phyloP scores from a whole-genome alignment of 2,888 invertebrate species.

The Melinopterus prodromus region DNA sequence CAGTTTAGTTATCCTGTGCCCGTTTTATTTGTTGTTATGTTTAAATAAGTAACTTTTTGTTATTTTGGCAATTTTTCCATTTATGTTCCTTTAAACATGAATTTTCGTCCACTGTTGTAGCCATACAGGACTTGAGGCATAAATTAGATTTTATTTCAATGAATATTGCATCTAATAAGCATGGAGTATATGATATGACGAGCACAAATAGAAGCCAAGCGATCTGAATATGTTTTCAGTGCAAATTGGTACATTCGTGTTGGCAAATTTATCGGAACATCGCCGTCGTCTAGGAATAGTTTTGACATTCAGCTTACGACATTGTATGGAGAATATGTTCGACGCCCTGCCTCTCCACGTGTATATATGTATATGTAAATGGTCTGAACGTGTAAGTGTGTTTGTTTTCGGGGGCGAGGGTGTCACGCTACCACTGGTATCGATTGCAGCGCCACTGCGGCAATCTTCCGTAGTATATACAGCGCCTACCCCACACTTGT shows the following conservation, averaged over 20 bases:
- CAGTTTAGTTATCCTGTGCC: no score
- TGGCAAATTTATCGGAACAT: neutral
- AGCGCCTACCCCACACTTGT: conserved; percentile 4
- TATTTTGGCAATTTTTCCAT: no score
- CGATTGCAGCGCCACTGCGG: neutral
- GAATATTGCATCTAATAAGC: no score
- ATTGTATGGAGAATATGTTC: neutral
- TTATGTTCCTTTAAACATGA: no score
- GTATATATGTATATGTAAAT: neutral
- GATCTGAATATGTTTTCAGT: no score
- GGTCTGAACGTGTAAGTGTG: neutral
- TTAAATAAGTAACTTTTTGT: no score
- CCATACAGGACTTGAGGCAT: no score
- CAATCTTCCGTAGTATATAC: neutral
- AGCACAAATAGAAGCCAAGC: no score
- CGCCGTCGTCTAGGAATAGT: neutral
- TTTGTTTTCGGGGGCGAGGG: neutral
- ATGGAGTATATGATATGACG: no score
- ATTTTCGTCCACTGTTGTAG: no score
- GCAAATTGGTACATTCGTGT: neutral
- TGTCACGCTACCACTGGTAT: neutral
- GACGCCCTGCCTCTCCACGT: neutral
- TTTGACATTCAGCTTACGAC: neutral
- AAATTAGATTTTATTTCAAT: no score
- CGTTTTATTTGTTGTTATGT: no score